These are phyloP conservation scores for Percina caprodes DNA, from an alignment of 2,113 vertebrate species.

Conservation along the genomic window DNA sequence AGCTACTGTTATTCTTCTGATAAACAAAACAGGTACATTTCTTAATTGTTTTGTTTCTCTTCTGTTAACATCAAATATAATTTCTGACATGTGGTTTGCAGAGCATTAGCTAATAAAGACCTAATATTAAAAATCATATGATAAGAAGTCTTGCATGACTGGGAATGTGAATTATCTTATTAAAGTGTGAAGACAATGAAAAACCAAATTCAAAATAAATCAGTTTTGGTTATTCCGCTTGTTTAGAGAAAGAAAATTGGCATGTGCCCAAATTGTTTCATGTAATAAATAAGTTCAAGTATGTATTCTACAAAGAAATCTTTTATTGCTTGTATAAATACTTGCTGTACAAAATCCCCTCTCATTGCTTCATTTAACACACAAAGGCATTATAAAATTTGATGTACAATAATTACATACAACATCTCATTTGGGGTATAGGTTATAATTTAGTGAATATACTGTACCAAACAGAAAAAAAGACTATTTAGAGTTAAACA, in stretches of 20 bases:
- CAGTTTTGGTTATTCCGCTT: background rate
- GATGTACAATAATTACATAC: conserved; percentile 52
- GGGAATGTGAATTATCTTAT: no score
- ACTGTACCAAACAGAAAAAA: conserved; percentile 1
- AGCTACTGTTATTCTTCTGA: background rate
- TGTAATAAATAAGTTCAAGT: background rate
- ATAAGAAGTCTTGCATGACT: no score
- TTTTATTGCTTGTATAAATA: conserved; percentile 73
- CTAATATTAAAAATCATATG: no score
- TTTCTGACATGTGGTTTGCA: no score
- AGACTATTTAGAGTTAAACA: conserved; percentile 5
- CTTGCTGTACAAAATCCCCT: conserved; percentile 58
- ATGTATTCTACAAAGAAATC: conserved; percentile 6
- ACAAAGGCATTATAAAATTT: conserved; percentile 41
- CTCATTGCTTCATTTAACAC: background rate
- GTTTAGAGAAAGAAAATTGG: background rate
- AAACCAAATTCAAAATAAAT: background rate
- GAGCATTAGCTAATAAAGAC: no score
- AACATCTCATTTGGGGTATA: conserved; percentile 20
- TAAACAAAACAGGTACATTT: background rate
- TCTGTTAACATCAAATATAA: no score
- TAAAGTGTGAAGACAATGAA: background rate
- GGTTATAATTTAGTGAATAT: conserved; percentile 9
- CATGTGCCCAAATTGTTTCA: background rate
- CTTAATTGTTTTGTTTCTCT: no score